Evolutionary conservation across 2,888 invertebrate genomes (phyloP), one percentile per base, ranked within the genome.

Genomic region (Drosophila neotestacea): DNA sequence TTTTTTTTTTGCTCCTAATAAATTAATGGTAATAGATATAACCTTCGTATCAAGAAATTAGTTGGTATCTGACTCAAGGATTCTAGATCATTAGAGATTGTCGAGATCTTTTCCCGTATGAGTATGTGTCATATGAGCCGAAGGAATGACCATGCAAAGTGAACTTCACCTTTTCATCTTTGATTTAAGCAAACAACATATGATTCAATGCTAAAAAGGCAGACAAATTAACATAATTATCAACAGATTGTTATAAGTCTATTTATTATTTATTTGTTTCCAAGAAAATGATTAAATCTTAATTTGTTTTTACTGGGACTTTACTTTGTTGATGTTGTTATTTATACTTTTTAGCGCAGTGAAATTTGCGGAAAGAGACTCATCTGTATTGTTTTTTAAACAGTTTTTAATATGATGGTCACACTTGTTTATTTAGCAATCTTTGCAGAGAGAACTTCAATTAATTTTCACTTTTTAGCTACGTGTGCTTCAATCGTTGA

Each of bases 11-110:
- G 22, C 22, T 22, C 22, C 22, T 55, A 5, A 5, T 36, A 70
- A 79, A 79, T 79, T 54, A 55, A 76, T 82, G 83, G 72, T 79
- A 79, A 79, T 79, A 60, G 41, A 83, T 61, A 56, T 70, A 59
- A 54, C 79, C 79, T 79, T 79, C 62, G 28, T 50, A 1, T 11
- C 13, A 32, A 6, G 42, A 51, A 22, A 44, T 27, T 28, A 56
- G 46, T 47, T 56, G 27, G 11, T 30, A 44, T 50, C 36, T 52
- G 36, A 44, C 39, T 61, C 78, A 72, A 80, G 69, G 78, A 80
- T 77, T 62, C 10, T 34, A 1, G n/a, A 11, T 32, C 7, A 2
- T 32, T 4, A 2, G 3, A 7, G 6, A 4, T 10, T n/a, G 4
- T 3, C 3, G 6, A 39, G 36, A 22, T 22, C 22, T 22, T 22